Base-by-base conservation (phyloP, 2,113 vertebrate species). In the Hemicordylus capensis region DNA sequence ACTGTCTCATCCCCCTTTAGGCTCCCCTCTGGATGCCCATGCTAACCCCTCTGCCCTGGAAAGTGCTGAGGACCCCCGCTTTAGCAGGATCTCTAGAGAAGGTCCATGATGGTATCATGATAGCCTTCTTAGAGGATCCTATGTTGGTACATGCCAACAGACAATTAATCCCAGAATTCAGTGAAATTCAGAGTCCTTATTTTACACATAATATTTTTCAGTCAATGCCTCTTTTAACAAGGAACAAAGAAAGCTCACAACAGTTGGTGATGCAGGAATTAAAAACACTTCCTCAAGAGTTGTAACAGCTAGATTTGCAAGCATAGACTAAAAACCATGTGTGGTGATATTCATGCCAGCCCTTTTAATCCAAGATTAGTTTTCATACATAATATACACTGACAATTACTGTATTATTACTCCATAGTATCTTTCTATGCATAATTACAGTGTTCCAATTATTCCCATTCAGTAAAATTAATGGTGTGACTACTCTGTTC, bases 301-400 rank as follows among this genome's bases (percentile, higher is more conserved):
- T 39, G 20, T n/a, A 70, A 39, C 26, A 80, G 67, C 31, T 63
- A 28, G 31, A 51, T 48, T 54, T 85, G 20, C n/a, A 73, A 14
- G 58, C 20, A 85, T 80, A 22, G 56, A 79, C 14, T 72, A 61
- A 76, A 61, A 85, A 48, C 56, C n/a, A 72, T 59, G n/a, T 59
- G 51, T 67, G 37, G 34, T 78, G 64, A 61, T 77, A 85, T 85
- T 81, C 83, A 54, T 85, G 11, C 48, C 73, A 61, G 56, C 28
- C 7, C 58, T 74, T 51, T 82, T 79, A 24, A 87, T 34, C 8
- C 4, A 58, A 61, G 31, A 69, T 72, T 28, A 8, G 31, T 86
- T 89, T 90, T 67, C 34, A 89, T 77, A 79, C 6, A 85, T 70
- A 3, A 82, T 31, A 64, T 34, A 56, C 4, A 34, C 56, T 86